Base-by-base conservation (phyloP, 2,888 invertebrate species). In the Mythimna lalbum region DNA sequence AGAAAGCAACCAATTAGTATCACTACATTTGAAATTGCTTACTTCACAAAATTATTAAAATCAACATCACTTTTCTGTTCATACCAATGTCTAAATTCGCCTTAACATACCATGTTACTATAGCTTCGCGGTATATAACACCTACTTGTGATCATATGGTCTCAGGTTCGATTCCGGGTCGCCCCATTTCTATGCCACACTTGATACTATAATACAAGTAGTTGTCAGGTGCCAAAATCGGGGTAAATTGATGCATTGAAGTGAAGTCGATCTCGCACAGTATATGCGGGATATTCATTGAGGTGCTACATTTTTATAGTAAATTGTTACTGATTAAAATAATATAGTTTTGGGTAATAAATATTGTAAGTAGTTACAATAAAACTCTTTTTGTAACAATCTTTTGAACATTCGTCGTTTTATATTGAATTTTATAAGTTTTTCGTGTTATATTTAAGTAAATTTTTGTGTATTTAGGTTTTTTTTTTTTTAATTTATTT, bases 131-230 rank as follows among this genome's bases (percentile, higher is more conserved):
- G 88, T 76, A 56, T 4, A 12, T 4, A 2, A 19, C 17, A n/a
- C 56, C 17, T 33, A 21, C 55, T 53, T 4, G 9, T n/a, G 50
- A 75, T 36, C 57, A 7, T 4, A 2, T 52, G 79, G 88, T 84
- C 81, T 75, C 55, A 57, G 87, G 94, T 94, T 95, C 95, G 83
- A 92, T 76, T 85, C 94, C 84, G 63, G 59, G 75, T 63, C n/a
- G 65, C 94, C 95, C 95, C 95, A 91, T 94, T 92, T 93, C 83
- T 91, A 90, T 91, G 96, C 96, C 96, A 96, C 95, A 93, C 96
- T 94, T 90, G 94, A 90, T 90, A 86, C 93, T 94, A 93, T 92
- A 50, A 57, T 14, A 92, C 92, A 92, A 91, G 94, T 93, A 93
- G 94, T 89, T 64, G 84, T 91, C 90, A 88, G 91, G 93, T 93